Percentiles rank a stretch among this genome's conserved stretches.
Conservation (phyloP, 2,888 invertebrate genomes). For the Horisme vitalbata region DNA sequence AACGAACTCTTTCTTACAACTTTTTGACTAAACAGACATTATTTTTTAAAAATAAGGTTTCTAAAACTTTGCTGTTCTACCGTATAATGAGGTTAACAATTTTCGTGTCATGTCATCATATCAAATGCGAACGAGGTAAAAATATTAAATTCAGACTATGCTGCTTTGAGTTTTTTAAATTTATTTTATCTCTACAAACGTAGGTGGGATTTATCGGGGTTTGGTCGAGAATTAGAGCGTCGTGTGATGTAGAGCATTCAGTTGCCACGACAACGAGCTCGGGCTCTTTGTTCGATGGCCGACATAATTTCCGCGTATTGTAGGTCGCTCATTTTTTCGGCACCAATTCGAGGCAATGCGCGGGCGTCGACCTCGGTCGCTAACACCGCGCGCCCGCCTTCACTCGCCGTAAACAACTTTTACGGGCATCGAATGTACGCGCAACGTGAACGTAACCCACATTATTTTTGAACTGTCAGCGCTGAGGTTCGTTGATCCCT, state of each 20-base stretch:
- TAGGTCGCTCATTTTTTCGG: conserved; percentile 80
- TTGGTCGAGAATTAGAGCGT: conserved; percentile 18
- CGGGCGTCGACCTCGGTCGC: conserved; percentile 63
- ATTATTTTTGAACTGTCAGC: conserved; percentile 82
- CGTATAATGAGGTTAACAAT: conserved; percentile 30
- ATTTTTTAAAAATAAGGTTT: conserved; percentile 26
- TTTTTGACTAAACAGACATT: conserved; percentile 32
- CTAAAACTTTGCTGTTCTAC: conserved; percentile 30
- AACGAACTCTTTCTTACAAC: conserved; percentile 60
- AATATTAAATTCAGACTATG: not conserved
- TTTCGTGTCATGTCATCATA: conserved; percentile 10
- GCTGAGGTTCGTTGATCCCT: conserved; percentile 76
- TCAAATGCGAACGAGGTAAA: conserved; percentile 12
- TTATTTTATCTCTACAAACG: not conserved
- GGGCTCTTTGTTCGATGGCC: conserved; percentile 71
- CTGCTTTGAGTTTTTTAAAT: no score
- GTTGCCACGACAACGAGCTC: conserved; percentile 41
- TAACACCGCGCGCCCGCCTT: conserved; percentile 53
- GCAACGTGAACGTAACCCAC: conserved; percentile 82
- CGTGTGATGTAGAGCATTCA: conserved; percentile 20
- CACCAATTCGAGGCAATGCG: conserved; percentile 71
- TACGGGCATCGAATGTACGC: conserved; percentile 80
- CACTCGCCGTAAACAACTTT: conserved; percentile 76
- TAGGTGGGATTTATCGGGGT: conserved; percentile 12
- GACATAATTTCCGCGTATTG: conserved; percentile 70